phyloP scores from a whole-genome alignment of 2,797 vertebrate genomes.

The Erpetoichthys calabaricus region DNA sequence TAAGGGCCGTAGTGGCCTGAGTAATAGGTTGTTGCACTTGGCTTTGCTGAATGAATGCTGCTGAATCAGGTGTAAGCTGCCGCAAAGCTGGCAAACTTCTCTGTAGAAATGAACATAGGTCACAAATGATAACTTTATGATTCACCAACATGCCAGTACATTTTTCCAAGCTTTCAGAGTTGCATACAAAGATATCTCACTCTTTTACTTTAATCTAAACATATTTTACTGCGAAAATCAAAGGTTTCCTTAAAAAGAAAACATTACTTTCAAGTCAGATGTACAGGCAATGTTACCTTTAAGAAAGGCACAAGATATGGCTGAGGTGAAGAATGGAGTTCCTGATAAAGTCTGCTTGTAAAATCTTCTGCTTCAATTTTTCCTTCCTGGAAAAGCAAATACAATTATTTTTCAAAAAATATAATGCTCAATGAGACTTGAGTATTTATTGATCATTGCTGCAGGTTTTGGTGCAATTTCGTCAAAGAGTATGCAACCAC shows the following conservation, averaged over 20 bases:
- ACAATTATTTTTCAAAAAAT: neutral
- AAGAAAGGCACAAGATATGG: slow-evolving; percentile 98
- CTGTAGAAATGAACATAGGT: slow-evolving; percentile 32
- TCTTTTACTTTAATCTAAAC: too few relatives aligned
- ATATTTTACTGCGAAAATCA: too few relatives aligned
- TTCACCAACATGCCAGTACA: too few relatives aligned
- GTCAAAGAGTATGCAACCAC: too few relatives aligned
- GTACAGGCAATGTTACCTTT: slow-evolving; percentile 55
- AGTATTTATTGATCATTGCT: too few relatives aligned
- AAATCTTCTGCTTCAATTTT: slow-evolving; percentile 95
- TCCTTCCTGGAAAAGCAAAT: slow-evolving; percentile 57
- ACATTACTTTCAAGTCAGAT: neutral
- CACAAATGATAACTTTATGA: too few relatives aligned
- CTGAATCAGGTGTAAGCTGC: slow-evolving; percentile 87
- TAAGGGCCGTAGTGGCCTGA: slow-evolving; percentile 60
- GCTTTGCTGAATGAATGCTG: slow-evolving; percentile 94
- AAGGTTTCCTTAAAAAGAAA: too few relatives aligned
- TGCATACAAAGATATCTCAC: too few relatives aligned
- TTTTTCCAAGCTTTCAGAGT: too few relatives aligned
- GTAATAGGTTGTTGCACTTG: slow-evolving; percentile 61
- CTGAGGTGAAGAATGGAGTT: slow-evolving; percentile 94
- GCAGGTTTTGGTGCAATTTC: too few relatives aligned
- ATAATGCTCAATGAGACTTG: too few relatives aligned
- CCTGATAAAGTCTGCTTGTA: slow-evolving; percentile 87
- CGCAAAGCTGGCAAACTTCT: slow-evolving; percentile 94